Conservation (phyloP, 1,140 invertebrate genomes). For the Himalopsyche phryganea region DNA sequence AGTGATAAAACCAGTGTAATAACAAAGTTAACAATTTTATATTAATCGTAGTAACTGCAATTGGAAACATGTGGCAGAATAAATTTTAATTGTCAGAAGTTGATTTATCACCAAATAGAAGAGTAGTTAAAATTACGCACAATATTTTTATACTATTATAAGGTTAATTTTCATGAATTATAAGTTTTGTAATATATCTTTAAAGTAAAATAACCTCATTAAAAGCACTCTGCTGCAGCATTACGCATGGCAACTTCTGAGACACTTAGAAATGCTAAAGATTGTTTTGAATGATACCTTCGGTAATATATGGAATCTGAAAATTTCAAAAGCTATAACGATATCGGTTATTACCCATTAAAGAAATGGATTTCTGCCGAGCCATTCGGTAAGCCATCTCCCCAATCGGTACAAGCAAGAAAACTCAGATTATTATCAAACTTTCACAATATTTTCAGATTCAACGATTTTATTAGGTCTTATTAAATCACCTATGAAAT, state of each 20-base stretch:
- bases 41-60: too few relatives aligned
- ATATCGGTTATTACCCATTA: conserved; percentile 34
- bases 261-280: background rate
- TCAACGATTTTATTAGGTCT: conserved; percentile 28
- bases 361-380: conserved; percentile 30
- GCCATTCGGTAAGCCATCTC: conserved; percentile 3
- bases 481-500: conserved; percentile 34
- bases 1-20: too few relatives aligned
- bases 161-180: too few relatives aligned
- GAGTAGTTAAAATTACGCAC: too few relatives aligned
- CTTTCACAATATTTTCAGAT: conserved; percentile 33
- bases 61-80: too few relatives aligned
- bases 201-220: too few relatives aligned
- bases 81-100: too few relatives aligned
- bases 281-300: conserved; percentile 1
- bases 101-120: too few relatives aligned
- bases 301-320: background rate
- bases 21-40: too few relatives aligned
- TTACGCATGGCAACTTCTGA: background rate
- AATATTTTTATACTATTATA: too few relatives aligned
- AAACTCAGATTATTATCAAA: conserved; percentile 29
- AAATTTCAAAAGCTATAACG: conserved; percentile 29
- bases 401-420: background rate
- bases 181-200: too few relatives aligned
- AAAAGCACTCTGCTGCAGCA: too few relatives aligned